Percentiles rank a stretch among this genome's conserved stretches.
Conservation (phyloP, 2,113 vertebrate genomes). For the Gallinago jamesoni region DNA sequence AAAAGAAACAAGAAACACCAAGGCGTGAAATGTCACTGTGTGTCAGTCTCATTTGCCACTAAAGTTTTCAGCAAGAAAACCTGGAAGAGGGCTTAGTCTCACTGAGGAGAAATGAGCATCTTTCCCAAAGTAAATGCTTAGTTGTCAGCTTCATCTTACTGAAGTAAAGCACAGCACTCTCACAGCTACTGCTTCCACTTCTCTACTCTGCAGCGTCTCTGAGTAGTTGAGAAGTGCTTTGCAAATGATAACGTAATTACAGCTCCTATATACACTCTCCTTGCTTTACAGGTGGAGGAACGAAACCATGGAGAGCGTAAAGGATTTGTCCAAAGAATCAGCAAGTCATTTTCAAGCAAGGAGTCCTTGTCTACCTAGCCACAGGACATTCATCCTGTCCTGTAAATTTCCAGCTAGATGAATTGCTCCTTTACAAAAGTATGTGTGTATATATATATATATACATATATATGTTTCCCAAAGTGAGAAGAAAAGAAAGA, state of each 20-base stretch:
- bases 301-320: neutral
- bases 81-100: neutral
- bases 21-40: neutral
- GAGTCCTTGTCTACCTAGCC: neutral
- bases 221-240: neutral
- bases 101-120: neutral
- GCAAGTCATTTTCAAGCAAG: neutral
- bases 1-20: neutral
- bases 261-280: neutral
- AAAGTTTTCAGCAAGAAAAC: neutral
- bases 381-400: neutral
- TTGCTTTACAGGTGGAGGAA: conserved; percentile 10
- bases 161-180: neutral
- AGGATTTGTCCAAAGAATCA: neutral
- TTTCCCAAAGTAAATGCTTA: neutral
- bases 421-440: neutral
- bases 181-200: neutral
- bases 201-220: neutral
- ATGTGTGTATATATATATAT: neutral
- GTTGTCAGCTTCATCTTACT: neutral
- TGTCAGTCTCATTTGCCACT: neutral
- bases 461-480: neutral
- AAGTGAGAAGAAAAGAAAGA: conserved; percentile 34
- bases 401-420: neutral
- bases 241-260: neutral